A percentile compares a stretch with the other conserved stretches of the same genome.
These are phyloP conservation scores for Lophochroa leadbeateri DNA, from an alignment of 2,113 vertebrate species.

Conservation along the genomic window DNA sequence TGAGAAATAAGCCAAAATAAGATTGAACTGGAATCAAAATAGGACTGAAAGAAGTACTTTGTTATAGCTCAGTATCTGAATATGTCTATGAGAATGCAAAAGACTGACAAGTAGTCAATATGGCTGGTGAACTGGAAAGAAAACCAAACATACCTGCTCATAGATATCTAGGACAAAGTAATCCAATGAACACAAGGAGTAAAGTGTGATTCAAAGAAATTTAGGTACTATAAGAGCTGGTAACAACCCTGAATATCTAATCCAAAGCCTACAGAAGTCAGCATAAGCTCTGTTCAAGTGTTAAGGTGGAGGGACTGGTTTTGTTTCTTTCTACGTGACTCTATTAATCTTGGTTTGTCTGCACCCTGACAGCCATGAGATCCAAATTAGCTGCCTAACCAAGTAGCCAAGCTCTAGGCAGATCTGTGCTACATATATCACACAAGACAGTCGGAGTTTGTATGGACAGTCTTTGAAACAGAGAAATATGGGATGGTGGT, in stretches of 20 bases:
- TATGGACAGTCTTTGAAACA: background rate
- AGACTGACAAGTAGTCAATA: background rate
- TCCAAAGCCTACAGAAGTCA: background rate
- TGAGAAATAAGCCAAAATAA: background rate
- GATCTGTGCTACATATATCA: background rate
- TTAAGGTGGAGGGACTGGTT: background rate
- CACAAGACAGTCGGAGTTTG: background rate
- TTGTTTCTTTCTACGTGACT: background rate
- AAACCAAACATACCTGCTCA: background rate
- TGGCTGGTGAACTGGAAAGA: background rate
- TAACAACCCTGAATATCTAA: background rate
- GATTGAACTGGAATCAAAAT: background rate
- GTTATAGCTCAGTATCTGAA: background rate
- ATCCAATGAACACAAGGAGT: background rate
- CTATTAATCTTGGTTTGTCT: background rate
- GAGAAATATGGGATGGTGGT: background rate
- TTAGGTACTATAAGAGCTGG: rapidly evolving
- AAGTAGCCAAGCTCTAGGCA: background rate
- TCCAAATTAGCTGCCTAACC: background rate
- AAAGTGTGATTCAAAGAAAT: background rate
- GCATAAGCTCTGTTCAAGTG: background rate
- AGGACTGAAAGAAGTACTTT: background rate
- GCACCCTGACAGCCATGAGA: background rate
- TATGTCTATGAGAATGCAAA: background rate
- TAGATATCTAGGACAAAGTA: background rate